Evolutionary conservation across 2,797 vertebrate genomes (phyloP).

Genomic region (Knipowitschia caucasica): DNA sequence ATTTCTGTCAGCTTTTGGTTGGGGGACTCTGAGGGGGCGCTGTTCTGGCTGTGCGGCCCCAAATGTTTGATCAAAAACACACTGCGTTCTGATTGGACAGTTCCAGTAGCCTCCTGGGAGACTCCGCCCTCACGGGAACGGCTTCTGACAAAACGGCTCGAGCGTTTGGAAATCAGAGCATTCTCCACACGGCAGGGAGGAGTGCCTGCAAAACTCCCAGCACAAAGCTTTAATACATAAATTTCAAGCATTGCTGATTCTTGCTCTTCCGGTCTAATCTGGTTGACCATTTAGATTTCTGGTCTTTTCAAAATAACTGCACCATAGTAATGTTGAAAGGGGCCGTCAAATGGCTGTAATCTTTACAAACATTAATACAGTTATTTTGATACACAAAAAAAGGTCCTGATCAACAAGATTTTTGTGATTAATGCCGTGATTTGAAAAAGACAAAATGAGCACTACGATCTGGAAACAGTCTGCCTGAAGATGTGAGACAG

Average conservation of each 20-base stretch:
- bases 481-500: too few species aligned
- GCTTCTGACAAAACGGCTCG: slow-evolving; percentile 76
- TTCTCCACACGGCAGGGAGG: slow-evolving; percentile 83
- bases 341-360: slow-evolving; percentile 9
- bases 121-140: slow-evolving; percentile 71
- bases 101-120: slow-evolving; percentile 73
- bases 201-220: slow-evolving; percentile 75
- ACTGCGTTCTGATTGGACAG: slow-evolving; percentile 66
- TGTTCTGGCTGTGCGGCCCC: slow-evolving; percentile 66
- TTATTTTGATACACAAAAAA: neutral
- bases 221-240: slow-evolving; percentile 84
- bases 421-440: neutral
- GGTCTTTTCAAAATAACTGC: slow-evolving; percentile 58
- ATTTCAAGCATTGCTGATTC: slow-evolving; percentile 84
- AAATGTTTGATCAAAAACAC: slow-evolving; percentile 66
- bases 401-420: neutral
- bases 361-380: neutral
- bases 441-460: too few species aligned
- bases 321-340: slow-evolving; percentile 43
- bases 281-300: slow-evolving; percentile 72
- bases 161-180: slow-evolving; percentile 78
- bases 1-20: slow-evolving; percentile 65
- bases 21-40: slow-evolving; percentile 61
- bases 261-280: slow-evolving; percentile 80
- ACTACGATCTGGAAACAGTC: too few species aligned